phyloP scores from a whole-genome alignment of 2,113 vertebrate species.

The Gnathonemus longibarbis region DNA sequence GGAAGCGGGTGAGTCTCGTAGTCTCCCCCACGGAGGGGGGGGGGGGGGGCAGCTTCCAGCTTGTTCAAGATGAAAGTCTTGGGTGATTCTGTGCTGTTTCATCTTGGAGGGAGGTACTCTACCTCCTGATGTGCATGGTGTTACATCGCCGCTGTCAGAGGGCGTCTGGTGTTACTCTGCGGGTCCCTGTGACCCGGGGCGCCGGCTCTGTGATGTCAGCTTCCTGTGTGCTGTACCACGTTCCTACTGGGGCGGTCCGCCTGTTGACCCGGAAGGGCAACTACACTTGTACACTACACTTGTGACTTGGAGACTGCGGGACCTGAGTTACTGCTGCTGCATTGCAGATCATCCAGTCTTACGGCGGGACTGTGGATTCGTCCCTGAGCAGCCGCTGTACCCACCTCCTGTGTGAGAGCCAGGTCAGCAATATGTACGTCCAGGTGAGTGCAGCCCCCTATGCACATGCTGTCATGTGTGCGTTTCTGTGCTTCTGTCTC shows the following conservation, averaged over 20 bases:
- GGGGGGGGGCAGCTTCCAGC: background rate
- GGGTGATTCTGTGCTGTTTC: background rate
- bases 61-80: background rate
- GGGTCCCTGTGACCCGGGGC: background rate
- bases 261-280: background rate
- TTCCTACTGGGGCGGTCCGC: background rate
- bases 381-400: conserved; percentile 80
- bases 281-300: background rate
- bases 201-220: background rate
- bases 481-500: background rate
- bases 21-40: too few relatives aligned
- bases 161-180: background rate
- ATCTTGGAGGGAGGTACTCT: background rate
- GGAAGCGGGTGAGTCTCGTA: conserved; percentile 77
- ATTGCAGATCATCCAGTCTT: conserved; percentile 81
- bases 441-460: conserved; percentile 69
- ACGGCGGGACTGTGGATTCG: conserved; percentile 83
- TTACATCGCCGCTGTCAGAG: background rate
- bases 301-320: background rate
- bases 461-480: background rate
- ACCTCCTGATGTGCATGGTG: background rate
- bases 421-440: conserved; percentile 87
- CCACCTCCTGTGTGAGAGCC: conserved; percentile 93
- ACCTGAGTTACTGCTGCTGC: background rate
- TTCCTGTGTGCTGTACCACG: background rate